These are phyloP conservation scores for Misgurnus mizolepis DNA, from an alignment of 2,113 vertebrate genomes.

Conservation along the genomic window DNA sequence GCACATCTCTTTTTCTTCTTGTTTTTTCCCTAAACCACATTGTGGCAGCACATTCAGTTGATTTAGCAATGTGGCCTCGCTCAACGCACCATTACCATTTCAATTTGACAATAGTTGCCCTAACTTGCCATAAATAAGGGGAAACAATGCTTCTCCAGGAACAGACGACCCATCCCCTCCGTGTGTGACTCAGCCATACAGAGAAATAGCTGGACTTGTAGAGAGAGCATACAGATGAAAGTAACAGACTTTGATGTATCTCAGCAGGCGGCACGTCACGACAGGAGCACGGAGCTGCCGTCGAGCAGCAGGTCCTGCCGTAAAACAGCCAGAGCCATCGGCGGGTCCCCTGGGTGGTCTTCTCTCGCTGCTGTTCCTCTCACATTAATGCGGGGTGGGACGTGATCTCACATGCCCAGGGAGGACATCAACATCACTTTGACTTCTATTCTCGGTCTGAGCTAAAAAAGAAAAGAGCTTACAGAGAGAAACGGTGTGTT, in stretches of 20 bases:
- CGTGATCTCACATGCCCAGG: slow-evolving; percentile 46
- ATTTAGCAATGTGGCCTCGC: slow-evolving; percentile 7
- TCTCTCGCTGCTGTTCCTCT: slow-evolving; percentile 51
- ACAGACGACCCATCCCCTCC: neutral
- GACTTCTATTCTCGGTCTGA: slow-evolving; percentile 34
- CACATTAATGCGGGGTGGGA: slow-evolving; percentile 63
- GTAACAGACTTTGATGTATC: neutral
- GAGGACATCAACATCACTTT: slow-evolving; percentile 14
- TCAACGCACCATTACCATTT: slow-evolving; percentile 32
- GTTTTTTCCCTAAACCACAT: neutral
- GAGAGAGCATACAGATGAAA: neutral
- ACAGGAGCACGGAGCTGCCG: slow-evolving; percentile 1
- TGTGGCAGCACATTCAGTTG: slow-evolving; percentile 24
- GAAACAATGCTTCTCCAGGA: neutral
- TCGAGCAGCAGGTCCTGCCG: slow-evolving; percentile 44
- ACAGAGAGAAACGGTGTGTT: slow-evolving; percentile 32
- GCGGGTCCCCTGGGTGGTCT: slow-evolving; percentile 70
- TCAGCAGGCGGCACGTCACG: neutral
- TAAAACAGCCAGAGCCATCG: slow-evolving; percentile 64
- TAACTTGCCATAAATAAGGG: slow-evolving; percentile 28
- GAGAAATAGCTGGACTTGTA: neutral
- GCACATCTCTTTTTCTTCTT: neutral
- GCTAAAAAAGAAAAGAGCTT: slow-evolving; percentile 26
- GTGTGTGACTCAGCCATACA: neutral
- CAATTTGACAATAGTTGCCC: slow-evolving; percentile 18